These are phyloP conservation scores for Himantopus leucocephalus DNA, from an alignment of 2,113 vertebrate species.

Conservation along the genomic window DNA sequence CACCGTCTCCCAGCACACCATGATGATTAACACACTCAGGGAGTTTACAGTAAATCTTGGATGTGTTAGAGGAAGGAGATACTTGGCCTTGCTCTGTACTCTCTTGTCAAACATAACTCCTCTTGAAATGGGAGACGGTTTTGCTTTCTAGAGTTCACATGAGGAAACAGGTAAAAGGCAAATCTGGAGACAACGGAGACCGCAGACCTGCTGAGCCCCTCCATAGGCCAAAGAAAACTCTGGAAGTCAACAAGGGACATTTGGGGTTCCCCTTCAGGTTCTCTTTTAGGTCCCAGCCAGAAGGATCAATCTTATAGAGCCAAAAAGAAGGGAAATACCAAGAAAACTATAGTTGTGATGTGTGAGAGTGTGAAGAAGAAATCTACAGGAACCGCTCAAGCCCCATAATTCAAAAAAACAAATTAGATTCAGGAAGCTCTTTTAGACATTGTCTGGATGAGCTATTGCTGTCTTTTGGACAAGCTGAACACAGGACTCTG, in stretches of 20 bases:
- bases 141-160: not conserved
- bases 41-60: not conserved
- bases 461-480: not conserved
- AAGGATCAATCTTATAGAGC: not conserved
- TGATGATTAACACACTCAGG: not conserved
- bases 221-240: not conserved
- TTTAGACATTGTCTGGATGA: not conserved
- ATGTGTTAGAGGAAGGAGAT: not conserved
- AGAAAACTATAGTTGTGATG: not conserved
- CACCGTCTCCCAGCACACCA: fast-evolving
- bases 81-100: fast-evolving
- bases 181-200: not conserved
- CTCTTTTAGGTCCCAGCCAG: not conserved
- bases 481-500: not conserved
- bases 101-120: not conserved
- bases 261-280: not conserved
- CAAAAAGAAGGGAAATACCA: not conserved
- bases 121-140: not conserved
- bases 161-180: not conserved
- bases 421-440: not conserved
- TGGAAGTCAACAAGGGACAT: not conserved
- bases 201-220: not conserved
- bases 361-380: not conserved
- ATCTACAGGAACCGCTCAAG: not conserved
- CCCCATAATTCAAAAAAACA: not conserved